These are phyloP conservation scores for Etheostoma spectabile DNA, from an alignment of 2,113 vertebrate genomes.

Conservation along the genomic window DNA sequence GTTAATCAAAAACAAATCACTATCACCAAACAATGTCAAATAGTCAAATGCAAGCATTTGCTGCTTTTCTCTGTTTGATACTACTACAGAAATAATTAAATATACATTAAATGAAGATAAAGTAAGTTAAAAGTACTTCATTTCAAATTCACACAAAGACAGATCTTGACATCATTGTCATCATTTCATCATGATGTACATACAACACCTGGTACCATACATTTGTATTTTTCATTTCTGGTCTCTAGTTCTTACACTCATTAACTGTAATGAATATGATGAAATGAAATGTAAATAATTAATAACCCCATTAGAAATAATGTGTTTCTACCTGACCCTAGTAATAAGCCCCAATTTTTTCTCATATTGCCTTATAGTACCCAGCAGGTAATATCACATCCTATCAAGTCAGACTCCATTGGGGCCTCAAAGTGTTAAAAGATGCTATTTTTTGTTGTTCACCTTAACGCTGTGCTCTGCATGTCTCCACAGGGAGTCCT, in stretches of 20 bases:
- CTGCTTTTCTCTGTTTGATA: not conserved
- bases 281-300: not conserved
- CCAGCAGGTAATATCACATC: conserved; percentile 5
- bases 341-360: not conserved
- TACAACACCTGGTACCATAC: not conserved
- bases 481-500: conserved; percentile 89
- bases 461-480: not conserved
- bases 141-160: not conserved
- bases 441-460: conserved; percentile 21
- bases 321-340: not conserved
- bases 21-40: too few relatives aligned
- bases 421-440: conserved; percentile 34
- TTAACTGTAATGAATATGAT: not conserved
- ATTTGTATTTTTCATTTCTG: not conserved
- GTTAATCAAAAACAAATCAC: too few relatives aligned
- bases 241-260: not conserved
- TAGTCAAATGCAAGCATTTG: too few relatives aligned
- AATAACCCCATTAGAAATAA: not conserved
- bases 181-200: not conserved
- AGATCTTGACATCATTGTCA: not conserved
- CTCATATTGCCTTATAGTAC: not conserved
- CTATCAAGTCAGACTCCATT: not conserved
- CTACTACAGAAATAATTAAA: not conserved
- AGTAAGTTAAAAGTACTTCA: too few relatives aligned
- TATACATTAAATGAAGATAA: too few relatives aligned